Base-by-base conservation (phyloP, 2,888 invertebrate genomes). In the Zootermopsis nevadensis region DNA sequence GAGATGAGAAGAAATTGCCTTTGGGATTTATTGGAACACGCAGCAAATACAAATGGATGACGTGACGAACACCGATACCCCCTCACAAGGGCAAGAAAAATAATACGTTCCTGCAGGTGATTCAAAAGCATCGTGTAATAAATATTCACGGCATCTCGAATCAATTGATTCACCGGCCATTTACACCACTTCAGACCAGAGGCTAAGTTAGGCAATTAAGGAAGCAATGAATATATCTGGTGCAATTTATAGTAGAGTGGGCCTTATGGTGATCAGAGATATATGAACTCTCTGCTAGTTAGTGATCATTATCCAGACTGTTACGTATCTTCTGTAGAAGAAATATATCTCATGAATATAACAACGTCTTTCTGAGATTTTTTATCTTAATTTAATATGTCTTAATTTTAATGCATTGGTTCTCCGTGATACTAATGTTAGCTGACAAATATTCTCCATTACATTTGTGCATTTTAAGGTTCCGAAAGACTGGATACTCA, bases 141-240 rank as follows among this genome's bases (percentile, higher is more conserved):
- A n/a, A n/a, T 53, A 77, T 77, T 77, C 55, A n/a, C 8, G 33
- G 55, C 55, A 30, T 77, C 77, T 77, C 55, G 55, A 77, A 55
- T 27, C 48, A 77, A 77, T 77, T 55, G 77, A 77, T 22, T 31
- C 31, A 24, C 53, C 31, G 30, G 22, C 31, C 19, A 77, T 77
- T 77, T 77, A 30, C 33, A 33, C 33, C 33, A 69, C 33, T 69
- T 77, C 55, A 19, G 55, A 55, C 77, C 77, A 55, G 53, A 22
- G 77, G 77, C 31, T 31, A 77, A 24, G 30, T 31, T 31, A 77
- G 77, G 77, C 48, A 77, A 77, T 77, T 77, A 77, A 77, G 53
- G 77, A 77, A 77, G 77, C 77, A 77, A 77, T 77, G 77, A 77
- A 77, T 77, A 77, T 53, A 77, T 42, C 24, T 53, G 31, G 30